A percentile compares a stretch with the other conserved stretches of the same genome.
Conservation (phyloP, 2,888 invertebrate species). For the Alloscopus bannaensis region DNA sequence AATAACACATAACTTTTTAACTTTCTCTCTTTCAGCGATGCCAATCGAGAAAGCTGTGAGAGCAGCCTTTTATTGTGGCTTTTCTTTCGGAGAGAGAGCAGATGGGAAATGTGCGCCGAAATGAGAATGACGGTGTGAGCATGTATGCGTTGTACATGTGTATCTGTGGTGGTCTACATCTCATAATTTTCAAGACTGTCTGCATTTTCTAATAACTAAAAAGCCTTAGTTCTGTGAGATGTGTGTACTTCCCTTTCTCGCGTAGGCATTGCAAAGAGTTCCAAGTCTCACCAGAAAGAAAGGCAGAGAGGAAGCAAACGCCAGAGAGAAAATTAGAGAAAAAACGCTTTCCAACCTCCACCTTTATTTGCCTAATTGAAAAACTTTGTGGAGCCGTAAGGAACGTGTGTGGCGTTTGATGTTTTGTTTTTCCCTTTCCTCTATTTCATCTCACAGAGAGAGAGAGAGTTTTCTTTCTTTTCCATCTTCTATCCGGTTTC, state of each 20-base stretch:
- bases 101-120: not conserved
- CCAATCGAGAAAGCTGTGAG: constrained; percentile 51
- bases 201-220: constrained; percentile 4
- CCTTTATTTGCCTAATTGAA: constrained; percentile 74
- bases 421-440: constrained; percentile 58
- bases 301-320: constrained; percentile 13
- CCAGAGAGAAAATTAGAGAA: constrained; percentile 60
- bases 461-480: too few species aligned
- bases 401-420: constrained; percentile 66
- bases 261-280: too few species aligned
- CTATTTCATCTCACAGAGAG: too few species aligned
- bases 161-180: not conserved
- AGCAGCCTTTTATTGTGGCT: constrained; percentile 59
- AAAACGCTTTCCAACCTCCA: constrained; percentile 73
- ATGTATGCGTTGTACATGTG: not conserved
- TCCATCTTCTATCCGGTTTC: too few species aligned
- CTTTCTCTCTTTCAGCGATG: too few species aligned
- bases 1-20: constrained; percentile 42
- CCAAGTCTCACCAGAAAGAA: too few species aligned
- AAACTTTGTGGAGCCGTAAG: constrained; percentile 71
- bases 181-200: constrained; percentile 3
- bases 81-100: constrained; percentile 31
- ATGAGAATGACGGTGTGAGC: not conserved
- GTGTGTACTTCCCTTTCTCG: too few species aligned
- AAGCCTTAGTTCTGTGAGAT: constrained; percentile 8